Percentiles rank a stretch among this genome's conserved stretches.
These are phyloP conservation scores for Bos indicus DNA, from an alignment of 2,113 vertebrate genomes.

Conservation along the genomic window DNA sequence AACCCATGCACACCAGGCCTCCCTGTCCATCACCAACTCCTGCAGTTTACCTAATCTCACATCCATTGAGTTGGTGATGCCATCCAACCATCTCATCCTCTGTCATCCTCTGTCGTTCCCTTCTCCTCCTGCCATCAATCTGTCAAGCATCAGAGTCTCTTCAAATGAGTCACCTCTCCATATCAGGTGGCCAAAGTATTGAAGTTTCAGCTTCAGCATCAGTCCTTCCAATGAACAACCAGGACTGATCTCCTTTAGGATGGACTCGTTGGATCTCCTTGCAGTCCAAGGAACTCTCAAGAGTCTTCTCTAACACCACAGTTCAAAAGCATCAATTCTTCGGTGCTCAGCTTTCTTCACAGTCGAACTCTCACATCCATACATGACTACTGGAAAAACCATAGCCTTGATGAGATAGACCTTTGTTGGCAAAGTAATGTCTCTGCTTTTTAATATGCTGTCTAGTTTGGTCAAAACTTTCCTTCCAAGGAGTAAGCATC, in stretches of 20 bases:
- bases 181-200: not conserved
- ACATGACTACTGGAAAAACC: not conserved
- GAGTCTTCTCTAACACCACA: not conserved
- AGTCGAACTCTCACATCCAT: not conserved
- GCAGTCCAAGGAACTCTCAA: not conserved
- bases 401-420: not conserved
- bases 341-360: not conserved
- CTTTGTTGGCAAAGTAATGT: not conserved
- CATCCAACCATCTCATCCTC: not conserved
- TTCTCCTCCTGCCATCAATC: not conserved
- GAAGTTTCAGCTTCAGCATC: not conserved
- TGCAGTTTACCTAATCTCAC: not conserved
- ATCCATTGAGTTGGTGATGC: not conserved
- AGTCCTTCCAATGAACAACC: not conserved
- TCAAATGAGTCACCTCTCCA: not conserved
- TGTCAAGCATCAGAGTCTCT: not conserved
- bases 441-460: not conserved
- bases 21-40: not conserved
- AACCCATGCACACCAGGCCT: not conserved
- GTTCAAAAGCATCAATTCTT: not conserved
- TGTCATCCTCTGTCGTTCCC: not conserved
- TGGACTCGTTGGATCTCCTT: not conserved
- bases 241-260: not conserved
- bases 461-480: not conserved
- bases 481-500: not conserved